Evolutionary conservation across 2,113 vertebrate genomes (phyloP).

Genomic region (Cinclus cinclus): DNA sequence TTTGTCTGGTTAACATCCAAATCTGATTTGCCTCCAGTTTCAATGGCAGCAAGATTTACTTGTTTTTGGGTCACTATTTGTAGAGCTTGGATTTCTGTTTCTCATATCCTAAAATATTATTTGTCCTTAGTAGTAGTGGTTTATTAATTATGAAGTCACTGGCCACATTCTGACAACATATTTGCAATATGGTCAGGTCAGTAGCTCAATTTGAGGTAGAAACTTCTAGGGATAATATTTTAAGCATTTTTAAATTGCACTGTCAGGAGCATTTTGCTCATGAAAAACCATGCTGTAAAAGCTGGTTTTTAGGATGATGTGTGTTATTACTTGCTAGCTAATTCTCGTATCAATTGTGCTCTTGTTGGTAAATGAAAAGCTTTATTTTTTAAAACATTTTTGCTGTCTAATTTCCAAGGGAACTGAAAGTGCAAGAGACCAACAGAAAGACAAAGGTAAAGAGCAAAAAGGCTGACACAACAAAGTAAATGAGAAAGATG

Average conservation of each 20-base stretch:
- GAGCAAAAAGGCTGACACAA: not conserved
- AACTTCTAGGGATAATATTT: not conserved
- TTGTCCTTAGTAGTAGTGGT: not conserved
- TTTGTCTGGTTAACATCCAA: fast-evolving
- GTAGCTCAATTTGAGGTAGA: not conserved
- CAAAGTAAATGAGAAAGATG: not conserved
- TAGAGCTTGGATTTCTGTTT: not conserved
- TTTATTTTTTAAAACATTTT: not conserved
- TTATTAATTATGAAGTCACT: not conserved
- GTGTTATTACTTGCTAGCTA: not conserved
- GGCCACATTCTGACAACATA: not conserved
- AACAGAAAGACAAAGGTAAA: not conserved
- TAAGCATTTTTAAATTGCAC: not conserved
- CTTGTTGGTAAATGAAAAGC: not conserved
- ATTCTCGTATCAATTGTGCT: not conserved
- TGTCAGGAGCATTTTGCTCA: not conserved
- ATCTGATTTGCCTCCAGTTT: not conserved
- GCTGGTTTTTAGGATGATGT: not conserved
- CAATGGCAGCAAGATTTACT: not conserved
- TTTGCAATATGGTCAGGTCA: not conserved
- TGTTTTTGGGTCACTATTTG: not conserved
- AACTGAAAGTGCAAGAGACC: not conserved
- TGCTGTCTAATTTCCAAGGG: not conserved
- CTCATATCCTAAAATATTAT: not conserved
- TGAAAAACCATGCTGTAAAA: not conserved